Evolutionary conservation across 1,140 invertebrate species (phyloP), one percentile per base, ranked within the genome.

Genomic region (Orussus abietinus): DNA sequence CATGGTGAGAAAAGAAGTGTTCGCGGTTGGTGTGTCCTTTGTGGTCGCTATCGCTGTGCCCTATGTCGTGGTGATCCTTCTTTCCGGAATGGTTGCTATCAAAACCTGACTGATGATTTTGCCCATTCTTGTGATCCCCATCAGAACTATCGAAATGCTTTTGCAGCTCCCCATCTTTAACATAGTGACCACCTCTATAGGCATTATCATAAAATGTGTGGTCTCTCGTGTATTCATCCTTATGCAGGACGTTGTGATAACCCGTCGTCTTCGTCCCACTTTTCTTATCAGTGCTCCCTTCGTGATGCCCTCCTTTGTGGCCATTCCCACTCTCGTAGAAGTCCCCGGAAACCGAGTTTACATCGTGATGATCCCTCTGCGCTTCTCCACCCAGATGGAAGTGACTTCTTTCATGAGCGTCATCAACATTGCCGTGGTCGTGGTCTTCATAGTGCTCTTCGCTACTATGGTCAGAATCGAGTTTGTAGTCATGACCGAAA

Each of bases 141-240:
- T 66, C 55, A 3, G 57, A 55, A 35, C 66, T 57, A 50, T 62
- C 64, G 48, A 75, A 61, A 40, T 75, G 42, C 19, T 64, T 46
- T 42, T 74, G 62, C 47, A 55, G 62, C 20, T 62, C 53, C 5
- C 62, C 70, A 38, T 74, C 67, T 53, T 76, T 78, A 35, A 70
- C 52, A 57, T 75, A 76, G 47, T 79, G 70, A 0, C 79, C 80
- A 13, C 68, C 76, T 3, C 76, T 75, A 49, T 81, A 73, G 3
- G 73, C 75, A 22, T 80, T 76, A 44, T 81, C 80, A 49, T 83
- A 83, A 63, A 82, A 82, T 35, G 77, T 75, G 44, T 80, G 78
- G 42, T 82, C 77, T 51, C 82, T 83, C 51, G 80, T 81, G 64
- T 69, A 82, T 55, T 83, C 80, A 41, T 83, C 79, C 60, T 83